Evolutionary conservation across 23 tunicate species (phyloP).

Genomic region (Styela plicata): DNA sequence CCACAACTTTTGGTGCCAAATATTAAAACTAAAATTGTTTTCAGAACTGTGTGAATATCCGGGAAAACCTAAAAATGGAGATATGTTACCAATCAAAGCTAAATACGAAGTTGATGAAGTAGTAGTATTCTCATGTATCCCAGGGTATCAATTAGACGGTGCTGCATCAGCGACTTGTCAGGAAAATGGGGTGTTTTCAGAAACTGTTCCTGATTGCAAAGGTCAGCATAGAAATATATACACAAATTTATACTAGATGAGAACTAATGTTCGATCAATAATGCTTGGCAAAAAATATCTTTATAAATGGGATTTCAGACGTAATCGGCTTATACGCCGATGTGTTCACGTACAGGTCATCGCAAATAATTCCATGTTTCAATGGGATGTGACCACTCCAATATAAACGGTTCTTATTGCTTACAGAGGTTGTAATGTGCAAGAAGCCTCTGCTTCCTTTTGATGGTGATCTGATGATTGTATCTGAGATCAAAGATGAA

Average conservation of each 20-base stretch:
- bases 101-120: conserved; percentile 14
- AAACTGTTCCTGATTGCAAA: conserved; percentile 13
- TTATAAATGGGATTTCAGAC: background rate
- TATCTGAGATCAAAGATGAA: background rate
- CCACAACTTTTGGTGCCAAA: no score
- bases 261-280: background rate
- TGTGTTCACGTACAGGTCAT: no score
- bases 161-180: conserved; percentile 5
- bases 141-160: conserved; percentile 22
- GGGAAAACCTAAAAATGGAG: conserved; percentile 14
- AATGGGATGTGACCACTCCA: background rate
- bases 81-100: background rate
- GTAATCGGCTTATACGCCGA: no score
- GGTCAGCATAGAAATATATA: no score
- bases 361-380: background rate
- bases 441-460: conserved; percentile 4
- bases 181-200: conserved; percentile 1
- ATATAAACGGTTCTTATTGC: background rate
- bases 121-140: conserved; percentile 6
- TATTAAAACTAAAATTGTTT: no score
- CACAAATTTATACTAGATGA: no score
- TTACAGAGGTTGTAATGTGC: conserved; percentile 14
- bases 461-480: conserved; percentile 1
- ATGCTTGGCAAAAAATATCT: background rate
- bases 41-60: background rate